Evolutionary conservation across 2,797 vertebrate species (phyloP), one percentile per base, ranked within the genome.

Genomic region (Dendrocincla fuliginosa): DNA sequence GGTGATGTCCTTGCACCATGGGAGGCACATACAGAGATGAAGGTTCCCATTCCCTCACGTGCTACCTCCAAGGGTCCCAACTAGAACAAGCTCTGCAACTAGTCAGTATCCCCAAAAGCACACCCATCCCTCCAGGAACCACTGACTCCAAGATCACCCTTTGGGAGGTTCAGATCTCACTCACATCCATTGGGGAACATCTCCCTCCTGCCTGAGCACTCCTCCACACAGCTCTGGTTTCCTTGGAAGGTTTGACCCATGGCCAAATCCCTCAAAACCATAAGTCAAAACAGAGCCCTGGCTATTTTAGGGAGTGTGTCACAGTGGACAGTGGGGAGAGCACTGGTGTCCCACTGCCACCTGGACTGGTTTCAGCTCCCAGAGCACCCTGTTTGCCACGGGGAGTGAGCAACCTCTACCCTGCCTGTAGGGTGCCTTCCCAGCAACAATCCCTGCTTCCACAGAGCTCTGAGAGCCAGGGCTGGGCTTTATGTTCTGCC

Each of bases 241-340:
- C 84, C 39, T 25, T 19, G 19, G 39, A 18, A 76, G 27, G 27
- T 37, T 53, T 41, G 1, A 6, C 8, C 69, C 39, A 12, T 3
- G 19, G 41, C 18, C 30, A 61, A 90, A 46, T 33, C 49, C 41
- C 30, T 57, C 80, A 52, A 76, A 89, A 56, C 4, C 6, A 2
- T 3, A 2, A 65, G 41, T 17, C 61, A 39, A 55, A 56, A 39
- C 2, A 4, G 33, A 78, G 42, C 32, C 37, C 39, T 56, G 27
- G 39, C 10, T 47, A 4, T 52, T 89, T 57, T 3, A 23, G 30
- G 30, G 39, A 57, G 30, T 2, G 12, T 35, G 24, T 22, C 0
- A 0, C 35, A 41, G 19, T 32, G 50, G 49, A 5, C 0, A 64
- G 41, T 0, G 0, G 41, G 24, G 24, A 41, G 8, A 47, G 9